A percentile compares a stretch with the other conserved stretches of the same genome.
phyloP scores from a whole-genome alignment of 2,888 invertebrate species.

The Lasioglossum morio region DNA sequence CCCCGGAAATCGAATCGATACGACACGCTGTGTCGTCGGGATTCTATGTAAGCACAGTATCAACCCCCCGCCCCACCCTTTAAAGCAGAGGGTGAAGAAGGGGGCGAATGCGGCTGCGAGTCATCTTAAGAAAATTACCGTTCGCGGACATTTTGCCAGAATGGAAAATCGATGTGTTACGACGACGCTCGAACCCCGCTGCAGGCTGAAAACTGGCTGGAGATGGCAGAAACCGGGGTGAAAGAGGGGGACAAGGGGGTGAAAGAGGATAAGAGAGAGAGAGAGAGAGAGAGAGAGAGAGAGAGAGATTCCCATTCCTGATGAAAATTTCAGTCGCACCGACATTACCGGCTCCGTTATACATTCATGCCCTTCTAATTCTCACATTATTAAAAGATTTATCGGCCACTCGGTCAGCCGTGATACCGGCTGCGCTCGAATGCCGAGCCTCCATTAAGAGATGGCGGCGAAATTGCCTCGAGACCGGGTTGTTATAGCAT shows the following conservation, averaged over 20 bases:
- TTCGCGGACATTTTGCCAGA: slow-evolving; percentile 71
- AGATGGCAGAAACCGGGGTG: neutral
- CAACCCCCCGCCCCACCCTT: neutral
- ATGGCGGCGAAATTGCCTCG: slow-evolving; percentile 32
- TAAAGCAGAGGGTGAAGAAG: neutral
- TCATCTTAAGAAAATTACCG: slow-evolving; percentile 73
- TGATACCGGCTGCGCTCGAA: slow-evolving; percentile 48
- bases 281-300: neutral
- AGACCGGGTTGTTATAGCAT: neutral
- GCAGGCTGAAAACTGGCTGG: slow-evolving; percentile 30
- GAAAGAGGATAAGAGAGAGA: neutral
- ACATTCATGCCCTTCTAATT: slow-evolving; percentile 58
- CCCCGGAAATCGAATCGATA: slow-evolving; percentile 62
- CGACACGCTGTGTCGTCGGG: slow-evolving; percentile 45
- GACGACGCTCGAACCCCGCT: slow-evolving; percentile 54
- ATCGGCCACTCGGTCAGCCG: slow-evolving; percentile 54
- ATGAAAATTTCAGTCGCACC: slow-evolving; percentile 59
- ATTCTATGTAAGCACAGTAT: slow-evolving; percentile 59
- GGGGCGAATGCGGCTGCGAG: slow-evolving; percentile 56
- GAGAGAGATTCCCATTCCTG: slow-evolving; percentile 21
- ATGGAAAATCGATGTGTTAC: slow-evolving; percentile 74
- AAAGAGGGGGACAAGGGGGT: neutral
- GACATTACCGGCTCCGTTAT: slow-evolving; percentile 52
- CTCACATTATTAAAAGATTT: slow-evolving; percentile 61
- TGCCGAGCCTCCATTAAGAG: slow-evolving; percentile 48